Evolutionary conservation across 2,888 invertebrate species (phyloP).

Genomic region (Tineola bisselliella): DNA sequence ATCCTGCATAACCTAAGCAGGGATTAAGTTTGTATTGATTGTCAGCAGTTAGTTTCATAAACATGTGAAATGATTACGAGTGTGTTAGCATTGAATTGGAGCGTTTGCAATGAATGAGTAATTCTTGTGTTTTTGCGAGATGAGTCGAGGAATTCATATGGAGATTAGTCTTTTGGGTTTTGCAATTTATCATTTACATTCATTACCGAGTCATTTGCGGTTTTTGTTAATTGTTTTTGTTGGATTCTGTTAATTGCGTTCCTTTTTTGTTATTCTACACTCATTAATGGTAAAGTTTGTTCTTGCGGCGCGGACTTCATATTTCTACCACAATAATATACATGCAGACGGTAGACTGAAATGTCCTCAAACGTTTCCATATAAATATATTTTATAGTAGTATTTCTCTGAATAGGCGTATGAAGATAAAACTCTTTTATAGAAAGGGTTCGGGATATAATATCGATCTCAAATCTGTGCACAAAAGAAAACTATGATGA

Average conservation of each 20-base stretch:
- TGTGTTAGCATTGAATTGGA: too few relatives aligned
- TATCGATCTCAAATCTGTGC: conserved; percentile 13
- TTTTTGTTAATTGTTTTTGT: neutral
- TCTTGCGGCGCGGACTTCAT: too few relatives aligned
- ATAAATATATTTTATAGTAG: neutral
- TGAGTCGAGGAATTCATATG: neutral
- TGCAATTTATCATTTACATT: neutral
- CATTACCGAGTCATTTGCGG: neutral
- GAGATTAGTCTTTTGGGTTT: neutral
- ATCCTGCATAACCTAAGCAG: too few relatives aligned
- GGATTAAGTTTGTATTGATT: too few relatives aligned
- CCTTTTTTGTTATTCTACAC: neutral
- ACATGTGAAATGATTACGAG: too few relatives aligned
- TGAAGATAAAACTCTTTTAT: conserved; percentile 11
- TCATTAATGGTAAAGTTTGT: neutral
- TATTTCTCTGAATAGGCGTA: conserved; percentile 11
- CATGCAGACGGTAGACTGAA: neutral
- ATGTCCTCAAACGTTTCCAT: neutral
- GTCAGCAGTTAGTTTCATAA: too few relatives aligned
- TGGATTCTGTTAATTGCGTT: neutral
- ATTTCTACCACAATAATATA: too few relatives aligned
- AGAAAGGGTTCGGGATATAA: conserved; percentile 12
- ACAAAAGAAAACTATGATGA: conserved; percentile 10
- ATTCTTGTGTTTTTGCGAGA: neutral
- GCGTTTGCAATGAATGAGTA: too few relatives aligned